phyloP scores from a whole-genome alignment of 2,888 invertebrate species.

The Syrphus vitripennis region DNA sequence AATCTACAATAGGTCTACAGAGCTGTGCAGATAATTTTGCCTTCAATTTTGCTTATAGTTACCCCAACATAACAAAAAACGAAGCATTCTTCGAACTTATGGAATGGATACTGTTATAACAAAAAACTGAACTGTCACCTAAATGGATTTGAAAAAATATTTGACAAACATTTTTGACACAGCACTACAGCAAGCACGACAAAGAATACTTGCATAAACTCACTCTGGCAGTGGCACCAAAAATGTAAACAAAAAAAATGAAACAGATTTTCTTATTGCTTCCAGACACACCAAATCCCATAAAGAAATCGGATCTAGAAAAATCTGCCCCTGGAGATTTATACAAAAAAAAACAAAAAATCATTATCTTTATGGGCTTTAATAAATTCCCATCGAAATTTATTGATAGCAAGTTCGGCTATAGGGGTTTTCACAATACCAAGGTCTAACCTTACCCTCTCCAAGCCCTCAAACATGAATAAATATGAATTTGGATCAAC shows the following conservation, averaged over 20 bases:
- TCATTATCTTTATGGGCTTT: conserved; percentile 60
- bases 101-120: too few relatives aligned
- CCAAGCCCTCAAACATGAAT: conserved; percentile 45
- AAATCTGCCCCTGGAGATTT: conserved; percentile 26
- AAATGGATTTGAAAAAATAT: too few relatives aligned
- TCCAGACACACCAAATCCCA: not conserved
- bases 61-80: not conserved
- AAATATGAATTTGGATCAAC: conserved; percentile 54
- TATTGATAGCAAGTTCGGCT: conserved; percentile 34
- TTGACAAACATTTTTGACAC: not conserved
- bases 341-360: conserved; percentile 22
- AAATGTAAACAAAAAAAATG: conserved; percentile 29
- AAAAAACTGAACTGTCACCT: not conserved
- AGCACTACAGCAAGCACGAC: not conserved
- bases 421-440: not conserved
- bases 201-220: not conserved
- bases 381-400: conserved; percentile 49
- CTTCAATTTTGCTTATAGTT: too few relatives aligned
- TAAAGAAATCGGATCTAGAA: conserved; percentile 43
- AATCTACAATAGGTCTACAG: not conserved
- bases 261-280: conserved; percentile 34
- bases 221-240: conserved; percentile 24
- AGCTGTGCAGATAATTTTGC: not conserved
- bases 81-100: too few relatives aligned
- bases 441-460: conserved; percentile 29